Conservation (phyloP, 1,140 invertebrate species). For the Drosophila chauvacae region DNA sequence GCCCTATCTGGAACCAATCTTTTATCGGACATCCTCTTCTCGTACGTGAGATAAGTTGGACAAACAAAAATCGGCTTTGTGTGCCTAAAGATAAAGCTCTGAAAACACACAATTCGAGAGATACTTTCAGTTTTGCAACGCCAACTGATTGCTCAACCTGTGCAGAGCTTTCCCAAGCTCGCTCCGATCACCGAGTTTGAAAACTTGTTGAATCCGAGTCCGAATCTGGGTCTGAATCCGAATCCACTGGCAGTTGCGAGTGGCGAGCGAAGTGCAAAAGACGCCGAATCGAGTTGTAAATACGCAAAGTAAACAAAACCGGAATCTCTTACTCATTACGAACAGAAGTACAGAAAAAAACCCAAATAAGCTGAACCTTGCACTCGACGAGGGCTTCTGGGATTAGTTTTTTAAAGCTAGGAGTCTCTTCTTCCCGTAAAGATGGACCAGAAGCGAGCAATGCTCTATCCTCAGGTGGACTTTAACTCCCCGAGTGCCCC, state of each 20-base stretch:
- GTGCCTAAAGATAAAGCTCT: slow-evolving; percentile 60
- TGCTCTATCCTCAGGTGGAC: slow-evolving; percentile 79
- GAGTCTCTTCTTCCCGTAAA: background rate
- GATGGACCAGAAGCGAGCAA: slow-evolving; percentile 81
- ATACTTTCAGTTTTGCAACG: slow-evolving; percentile 61
- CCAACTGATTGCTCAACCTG: slow-evolving; percentile 38
- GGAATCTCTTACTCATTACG: slow-evolving; percentile 50
- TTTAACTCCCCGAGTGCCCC: slow-evolving; percentile 57
- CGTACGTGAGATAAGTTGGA: slow-evolving; percentile 25
- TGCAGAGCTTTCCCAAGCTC: slow-evolving; percentile 67
- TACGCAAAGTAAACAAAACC: slow-evolving; percentile 61
- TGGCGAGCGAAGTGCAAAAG: slow-evolving; percentile 51
- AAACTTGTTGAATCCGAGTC: slow-evolving; percentile 35
- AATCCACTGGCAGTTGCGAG: slow-evolving; percentile 53
- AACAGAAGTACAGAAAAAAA: slow-evolving; percentile 17
- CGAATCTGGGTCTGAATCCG: slow-evolving; percentile 28
- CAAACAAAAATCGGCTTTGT: slow-evolving; percentile 29
- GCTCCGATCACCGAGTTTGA: slow-evolving; percentile 34
- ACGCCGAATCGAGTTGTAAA: slow-evolving; percentile 39
- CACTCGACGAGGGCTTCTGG: slow-evolving; percentile 18
- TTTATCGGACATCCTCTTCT: slow-evolving; percentile 39
- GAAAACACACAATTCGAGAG: slow-evolving; percentile 36
- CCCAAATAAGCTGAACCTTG: slow-evolving; percentile 53
- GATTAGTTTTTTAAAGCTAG: background rate
- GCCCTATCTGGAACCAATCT: slow-evolving; percentile 3